A percentile compares a stretch with the other conserved stretches of the same genome.
Conservation (phyloP, 2,113 vertebrate species). For the Rhineura floridana region DNA sequence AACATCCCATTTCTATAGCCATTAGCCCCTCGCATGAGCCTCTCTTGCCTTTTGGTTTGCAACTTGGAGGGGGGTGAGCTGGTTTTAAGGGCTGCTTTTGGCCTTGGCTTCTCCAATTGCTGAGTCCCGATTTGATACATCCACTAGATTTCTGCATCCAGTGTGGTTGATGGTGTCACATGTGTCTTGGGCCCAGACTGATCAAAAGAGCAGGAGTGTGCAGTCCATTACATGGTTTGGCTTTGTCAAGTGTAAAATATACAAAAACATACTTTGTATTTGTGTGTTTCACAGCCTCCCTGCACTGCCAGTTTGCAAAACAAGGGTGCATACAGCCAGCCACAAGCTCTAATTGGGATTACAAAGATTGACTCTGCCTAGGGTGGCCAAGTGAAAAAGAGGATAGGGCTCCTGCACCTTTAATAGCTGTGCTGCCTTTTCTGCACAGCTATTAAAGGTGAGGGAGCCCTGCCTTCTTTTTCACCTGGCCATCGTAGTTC, state of each 20-base stretch:
- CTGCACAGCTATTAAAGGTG: no score
- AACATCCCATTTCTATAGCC: background rate
- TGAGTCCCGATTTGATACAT: background rate
- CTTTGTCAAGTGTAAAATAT: background rate
- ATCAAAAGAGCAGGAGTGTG: background rate
- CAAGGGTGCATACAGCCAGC: background rate
- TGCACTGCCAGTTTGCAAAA: background rate
- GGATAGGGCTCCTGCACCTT: no score
- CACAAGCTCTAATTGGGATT: background rate
- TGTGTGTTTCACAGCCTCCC: background rate
- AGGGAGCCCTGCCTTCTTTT: no score
- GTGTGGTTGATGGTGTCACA: no score
- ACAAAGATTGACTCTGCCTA: background rate
- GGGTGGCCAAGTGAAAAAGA: no score
- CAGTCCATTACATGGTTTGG: background rate
- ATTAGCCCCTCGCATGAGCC: background rate
- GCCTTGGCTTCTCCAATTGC: no score
- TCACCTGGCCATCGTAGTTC: no score
- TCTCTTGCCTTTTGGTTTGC: background rate
- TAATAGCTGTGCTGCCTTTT: no score
- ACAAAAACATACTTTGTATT: background rate
- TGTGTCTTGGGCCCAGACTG: background rate
- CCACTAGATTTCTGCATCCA: background rate
- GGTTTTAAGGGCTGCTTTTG: background rate
- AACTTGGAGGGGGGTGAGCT: background rate